Percentiles rank a stretch among this genome's conserved stretches.
phyloP scores from a whole-genome alignment of 2,888 invertebrate genomes.

The Sclerodermus sp. region DNA sequence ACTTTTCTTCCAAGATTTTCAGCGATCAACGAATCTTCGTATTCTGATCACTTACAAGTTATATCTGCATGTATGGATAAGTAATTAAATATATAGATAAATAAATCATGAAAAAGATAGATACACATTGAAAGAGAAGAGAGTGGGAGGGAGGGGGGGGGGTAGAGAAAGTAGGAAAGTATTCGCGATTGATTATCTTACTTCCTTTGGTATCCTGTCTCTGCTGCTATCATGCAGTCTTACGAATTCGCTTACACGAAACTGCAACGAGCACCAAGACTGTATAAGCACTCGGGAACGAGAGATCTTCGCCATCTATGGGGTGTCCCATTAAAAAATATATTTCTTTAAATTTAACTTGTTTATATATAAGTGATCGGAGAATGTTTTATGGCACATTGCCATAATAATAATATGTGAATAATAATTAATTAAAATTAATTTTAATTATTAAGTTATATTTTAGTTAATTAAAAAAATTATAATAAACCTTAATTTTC shows the following conservation, averaged over 20 bases:
- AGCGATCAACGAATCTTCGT: conserved; percentile 11
- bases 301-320: conserved; percentile 15
- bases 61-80: no score
- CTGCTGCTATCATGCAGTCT: conserved; percentile 10
- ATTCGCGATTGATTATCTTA: background rate
- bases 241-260: conserved; percentile 25
- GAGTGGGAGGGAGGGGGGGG: background rate
- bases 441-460: no score
- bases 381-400: no score
- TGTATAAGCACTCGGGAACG: conserved; percentile 21
- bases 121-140: background rate
- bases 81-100: no score
- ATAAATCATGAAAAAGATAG: no score
- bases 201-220: background rate
- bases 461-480: background rate
- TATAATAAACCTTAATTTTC: no score
- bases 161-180: background rate
- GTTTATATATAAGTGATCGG: no score
- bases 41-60: conserved; percentile 20
- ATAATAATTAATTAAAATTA: no score
- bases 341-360: background rate
- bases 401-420: no score
- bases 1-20: conserved; percentile 26
- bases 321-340: conserved; percentile 16
- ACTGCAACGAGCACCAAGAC: conserved; percentile 18